Percentiles rank a stretch among this genome's conserved stretches.
Conservation (phyloP, 2,888 invertebrate species). For the Taenaris catops region DNA sequence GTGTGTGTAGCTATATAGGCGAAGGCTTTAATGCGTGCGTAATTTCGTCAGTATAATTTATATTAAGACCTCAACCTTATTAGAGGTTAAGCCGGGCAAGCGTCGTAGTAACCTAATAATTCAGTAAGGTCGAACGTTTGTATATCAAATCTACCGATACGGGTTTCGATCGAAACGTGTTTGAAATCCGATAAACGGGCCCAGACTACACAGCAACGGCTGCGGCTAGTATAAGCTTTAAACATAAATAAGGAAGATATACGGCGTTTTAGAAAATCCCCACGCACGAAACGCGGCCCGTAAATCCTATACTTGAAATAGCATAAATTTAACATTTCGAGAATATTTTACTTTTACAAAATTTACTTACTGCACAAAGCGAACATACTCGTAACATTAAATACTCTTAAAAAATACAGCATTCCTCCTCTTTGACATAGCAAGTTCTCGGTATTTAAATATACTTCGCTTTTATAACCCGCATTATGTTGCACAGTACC, state of each 20-base stretch:
- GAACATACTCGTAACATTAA: constrained; percentile 2
- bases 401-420: too few species aligned
- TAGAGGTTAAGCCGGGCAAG: neutral
- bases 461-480: too few species aligned
- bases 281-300: constrained; percentile 58
- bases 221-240: constrained; percentile 68
- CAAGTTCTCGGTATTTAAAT: too few species aligned
- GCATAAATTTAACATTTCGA: constrained; percentile 53
- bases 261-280: constrained; percentile 71
- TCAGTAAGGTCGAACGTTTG: constrained; percentile 30
- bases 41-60: too few species aligned
- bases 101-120: constrained; percentile 19
- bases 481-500: too few species aligned
- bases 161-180: constrained; percentile 58
- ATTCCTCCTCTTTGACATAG: too few species aligned
- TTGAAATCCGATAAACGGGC: constrained; percentile 75
- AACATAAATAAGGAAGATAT: constrained; percentile 76
- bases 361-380: constrained; percentile 14
- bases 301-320: constrained; percentile 65
- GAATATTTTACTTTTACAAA: constrained; percentile 19
- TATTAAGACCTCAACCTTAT: too few species aligned
- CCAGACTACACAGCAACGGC: constrained; percentile 61
- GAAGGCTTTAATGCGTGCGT: too few species aligned
- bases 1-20: too few species aligned
- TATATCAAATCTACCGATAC: constrained; percentile 65